Base-by-base conservation (phyloP, 1,140 invertebrate genomes). In the Archivesica marissinica region DNA sequence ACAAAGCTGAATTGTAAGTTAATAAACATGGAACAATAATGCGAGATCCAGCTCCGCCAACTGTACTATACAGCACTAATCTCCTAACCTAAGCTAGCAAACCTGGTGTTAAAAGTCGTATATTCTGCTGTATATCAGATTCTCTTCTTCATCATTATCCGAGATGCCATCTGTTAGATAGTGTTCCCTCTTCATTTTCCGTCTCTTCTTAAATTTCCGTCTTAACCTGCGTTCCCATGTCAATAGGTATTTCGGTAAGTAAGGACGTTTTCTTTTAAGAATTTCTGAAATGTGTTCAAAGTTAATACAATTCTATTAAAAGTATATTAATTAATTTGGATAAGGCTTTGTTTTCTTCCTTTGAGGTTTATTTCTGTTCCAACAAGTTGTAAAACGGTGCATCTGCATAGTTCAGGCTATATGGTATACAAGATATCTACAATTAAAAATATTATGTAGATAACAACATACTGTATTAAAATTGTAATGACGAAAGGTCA, bases 221-320 rank as follows among this genome's bases (percentile, higher is more conserved):
- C 61, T 20, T 3, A 79, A 23, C n/a, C 59, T 28, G 50, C 77
- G 28, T 38, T 79, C 59, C 77, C 77, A 79, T 13, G 11, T 61
- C 41, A 79, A 25, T 66, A 79, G 20, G 30, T 64, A 44, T 50
- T 79, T 79, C 1, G 77, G 77, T 68, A 79, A 68, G 33, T 79
- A 79, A 2, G 0, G 41, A 44, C 59, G 59, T 52, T 61, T 61
- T 59, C 59, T 66, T 50, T 66, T 64, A 1, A 79, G 39, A 23
- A 79, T 79, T 15, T 79, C 77, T 79, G 61, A 47, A 79, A 79
- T 28, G 9, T 17, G 47, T 7, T 44, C 17, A 64, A 20, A 64
- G 17, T 64, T 64, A 17, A 23, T 33, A 2, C 17, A 28, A 17
- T 23, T 64, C 23, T 30, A 64, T 64, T 33, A 2, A 64, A 2